Conservation (phyloP, 2,113 vertebrate species). For the Gymnarchus niloticus region DNA sequence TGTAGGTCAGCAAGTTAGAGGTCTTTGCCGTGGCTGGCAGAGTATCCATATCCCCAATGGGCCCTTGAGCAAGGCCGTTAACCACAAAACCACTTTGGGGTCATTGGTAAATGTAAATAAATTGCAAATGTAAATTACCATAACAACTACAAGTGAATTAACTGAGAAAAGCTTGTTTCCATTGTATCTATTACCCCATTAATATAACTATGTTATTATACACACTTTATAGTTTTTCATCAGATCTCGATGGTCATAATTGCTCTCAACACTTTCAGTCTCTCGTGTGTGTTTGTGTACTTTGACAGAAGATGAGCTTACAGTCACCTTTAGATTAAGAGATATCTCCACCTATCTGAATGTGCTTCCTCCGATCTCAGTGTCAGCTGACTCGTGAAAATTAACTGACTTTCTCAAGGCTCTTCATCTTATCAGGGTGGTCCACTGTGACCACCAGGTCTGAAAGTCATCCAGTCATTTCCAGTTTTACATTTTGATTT, state of each 20-base stretch:
- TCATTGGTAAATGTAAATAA: no score
- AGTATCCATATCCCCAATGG: no score
- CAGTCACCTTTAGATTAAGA: not conserved
- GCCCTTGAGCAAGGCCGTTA: no score
- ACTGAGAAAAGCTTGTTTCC: not conserved
- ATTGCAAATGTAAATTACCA: no score
- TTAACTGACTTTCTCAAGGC: conserved; percentile 3
- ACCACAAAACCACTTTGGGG: no score
- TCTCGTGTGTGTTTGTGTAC: not conserved
- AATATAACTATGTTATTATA: not conserved
- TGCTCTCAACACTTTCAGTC: not conserved
- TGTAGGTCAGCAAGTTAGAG: no score
- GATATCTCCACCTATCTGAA: not conserved
- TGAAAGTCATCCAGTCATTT: not conserved
- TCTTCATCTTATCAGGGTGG: not conserved
- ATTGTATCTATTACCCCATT: no score
- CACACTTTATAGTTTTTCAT: not conserved
- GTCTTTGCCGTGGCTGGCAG: no score
- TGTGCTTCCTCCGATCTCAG: not conserved
- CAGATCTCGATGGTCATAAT: not conserved
- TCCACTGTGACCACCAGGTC: no score
- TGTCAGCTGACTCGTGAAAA: not conserved
- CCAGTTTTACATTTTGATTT: not conserved
- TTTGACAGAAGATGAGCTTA: not conserved
- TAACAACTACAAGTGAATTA: no score